phyloP scores from a whole-genome alignment of 2,797 vertebrate species.

The Chiloscyllium punctatum region DNA sequence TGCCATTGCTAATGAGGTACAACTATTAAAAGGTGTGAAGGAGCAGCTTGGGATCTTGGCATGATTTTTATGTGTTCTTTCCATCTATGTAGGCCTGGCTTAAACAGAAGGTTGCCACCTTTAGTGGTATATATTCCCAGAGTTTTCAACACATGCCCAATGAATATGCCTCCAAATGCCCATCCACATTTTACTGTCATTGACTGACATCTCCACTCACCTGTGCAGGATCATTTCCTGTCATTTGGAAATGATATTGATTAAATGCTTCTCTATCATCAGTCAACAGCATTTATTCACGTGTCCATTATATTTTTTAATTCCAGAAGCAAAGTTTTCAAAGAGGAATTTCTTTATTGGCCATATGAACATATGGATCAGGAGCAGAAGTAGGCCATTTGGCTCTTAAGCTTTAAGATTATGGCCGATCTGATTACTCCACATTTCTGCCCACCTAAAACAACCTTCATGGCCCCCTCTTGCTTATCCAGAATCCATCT shows the following conservation, averaged over 20 bases:
- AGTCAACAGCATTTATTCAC: neutral
- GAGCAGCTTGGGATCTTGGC: neutral
- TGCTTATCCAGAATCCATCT: too few relatives aligned
- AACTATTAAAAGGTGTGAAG: neutral
- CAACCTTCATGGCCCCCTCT: too few relatives aligned
- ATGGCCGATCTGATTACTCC: too few relatives aligned
- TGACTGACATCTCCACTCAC: neutral
- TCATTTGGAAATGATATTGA: neutral
- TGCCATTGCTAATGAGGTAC: neutral
- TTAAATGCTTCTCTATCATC: neutral
- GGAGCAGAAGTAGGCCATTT: too few relatives aligned
- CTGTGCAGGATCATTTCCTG: too few relatives aligned
- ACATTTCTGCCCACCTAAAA: too few relatives aligned
- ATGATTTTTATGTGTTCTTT: neutral
- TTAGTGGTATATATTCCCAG: neutral
- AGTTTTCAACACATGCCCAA: neutral
- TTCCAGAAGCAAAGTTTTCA: neutral
- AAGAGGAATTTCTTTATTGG: neutral
- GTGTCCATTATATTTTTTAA: neutral
- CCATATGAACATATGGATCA: too few relatives aligned
- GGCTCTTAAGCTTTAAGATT: too few relatives aligned
- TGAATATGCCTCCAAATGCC: neutral
- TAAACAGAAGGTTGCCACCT: neutral
- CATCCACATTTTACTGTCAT: neutral
- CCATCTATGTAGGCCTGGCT: too few relatives aligned